phyloP scores from a whole-genome alignment of 1,140 invertebrate genomes.

The Atopsyche davidsoni region DNA sequence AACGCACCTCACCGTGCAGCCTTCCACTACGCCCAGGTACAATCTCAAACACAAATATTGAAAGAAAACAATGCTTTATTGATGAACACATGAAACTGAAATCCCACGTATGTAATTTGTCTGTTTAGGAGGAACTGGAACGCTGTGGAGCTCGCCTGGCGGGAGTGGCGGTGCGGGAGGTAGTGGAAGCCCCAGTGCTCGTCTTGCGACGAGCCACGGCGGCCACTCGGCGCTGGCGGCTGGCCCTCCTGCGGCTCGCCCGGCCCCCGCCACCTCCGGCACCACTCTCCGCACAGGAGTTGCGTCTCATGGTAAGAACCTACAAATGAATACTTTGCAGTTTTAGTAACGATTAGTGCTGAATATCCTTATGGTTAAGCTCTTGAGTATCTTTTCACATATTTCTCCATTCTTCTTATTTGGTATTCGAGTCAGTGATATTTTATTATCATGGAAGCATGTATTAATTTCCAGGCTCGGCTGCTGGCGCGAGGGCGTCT shows the following conservation, averaged over 20 bases:
- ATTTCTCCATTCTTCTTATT: no score
- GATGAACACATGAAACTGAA: neutral
- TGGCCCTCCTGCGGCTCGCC: slow-evolving; percentile 17
- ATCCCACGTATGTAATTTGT: neutral
- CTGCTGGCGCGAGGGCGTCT: slow-evolving; percentile 20
- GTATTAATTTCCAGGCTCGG: slow-evolving; percentile 18
- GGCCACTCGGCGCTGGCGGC: slow-evolving; percentile 21
- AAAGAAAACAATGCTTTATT: neutral
- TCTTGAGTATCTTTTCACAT: no score
- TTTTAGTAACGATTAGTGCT: no score
- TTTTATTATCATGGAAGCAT: no score
- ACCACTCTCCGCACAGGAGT: slow-evolving; percentile 22
- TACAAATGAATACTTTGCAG: no score
- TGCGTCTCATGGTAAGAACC: slow-evolving; percentile 27
- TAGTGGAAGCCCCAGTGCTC: slow-evolving; percentile 22
- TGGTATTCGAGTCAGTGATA: no score
- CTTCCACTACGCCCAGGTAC: slow-evolving; percentile 25
- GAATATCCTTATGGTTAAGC: no score
- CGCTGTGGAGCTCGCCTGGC: slow-evolving; percentile 20
- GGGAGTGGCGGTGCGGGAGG: slow-evolving; percentile 15
- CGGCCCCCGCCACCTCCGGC: slow-evolving; percentile 23
- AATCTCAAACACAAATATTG: neutral
- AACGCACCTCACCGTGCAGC: slow-evolving; percentile 23
- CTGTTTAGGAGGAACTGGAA: slow-evolving; percentile 24
- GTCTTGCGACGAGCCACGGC: slow-evolving; percentile 13